Conservation (phyloP, 2,113 vertebrate species). For the Aldabrachelys gigantea region DNA sequence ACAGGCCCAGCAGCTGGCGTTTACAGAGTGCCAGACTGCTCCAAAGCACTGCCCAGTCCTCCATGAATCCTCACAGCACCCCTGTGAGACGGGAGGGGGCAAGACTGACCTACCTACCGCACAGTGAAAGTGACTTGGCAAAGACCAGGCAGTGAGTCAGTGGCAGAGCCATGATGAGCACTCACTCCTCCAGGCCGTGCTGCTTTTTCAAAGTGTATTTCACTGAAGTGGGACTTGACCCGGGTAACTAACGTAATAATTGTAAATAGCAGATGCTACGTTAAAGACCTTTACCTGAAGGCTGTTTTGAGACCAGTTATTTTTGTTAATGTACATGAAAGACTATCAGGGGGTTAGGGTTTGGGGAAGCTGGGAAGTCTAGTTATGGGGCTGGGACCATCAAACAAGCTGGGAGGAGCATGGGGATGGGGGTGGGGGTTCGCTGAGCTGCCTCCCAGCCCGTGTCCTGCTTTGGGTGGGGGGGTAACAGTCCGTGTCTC, state of each 20-base stretch:
- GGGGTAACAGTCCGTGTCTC: neutral
- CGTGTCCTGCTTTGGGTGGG: neutral
- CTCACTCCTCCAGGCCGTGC: no score
- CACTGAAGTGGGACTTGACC: no score
- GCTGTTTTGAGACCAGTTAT: neutral
- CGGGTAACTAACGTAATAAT: neutral
- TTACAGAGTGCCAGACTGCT: no score
- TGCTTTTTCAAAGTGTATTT: neutral
- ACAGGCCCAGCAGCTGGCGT: neutral
- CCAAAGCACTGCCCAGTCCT: no score
- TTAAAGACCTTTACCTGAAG: neutral
- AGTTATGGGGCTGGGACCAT: neutral
- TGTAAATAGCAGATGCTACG: neutral
- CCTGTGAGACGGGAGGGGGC: neutral
- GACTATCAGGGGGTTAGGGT: neutral
- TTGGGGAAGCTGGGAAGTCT: neutral
- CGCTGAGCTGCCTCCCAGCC: neutral
- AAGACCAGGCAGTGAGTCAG: neutral
- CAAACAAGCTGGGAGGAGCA: no score
- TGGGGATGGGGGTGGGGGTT: no score
- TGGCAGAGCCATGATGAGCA: neutral
- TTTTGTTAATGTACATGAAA: no score
- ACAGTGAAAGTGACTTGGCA: neutral
- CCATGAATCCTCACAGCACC: neutral
- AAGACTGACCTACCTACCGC: no score